Conservation (phyloP, 2,888 invertebrate genomes). For the Ochropleura leucogaster region DNA sequence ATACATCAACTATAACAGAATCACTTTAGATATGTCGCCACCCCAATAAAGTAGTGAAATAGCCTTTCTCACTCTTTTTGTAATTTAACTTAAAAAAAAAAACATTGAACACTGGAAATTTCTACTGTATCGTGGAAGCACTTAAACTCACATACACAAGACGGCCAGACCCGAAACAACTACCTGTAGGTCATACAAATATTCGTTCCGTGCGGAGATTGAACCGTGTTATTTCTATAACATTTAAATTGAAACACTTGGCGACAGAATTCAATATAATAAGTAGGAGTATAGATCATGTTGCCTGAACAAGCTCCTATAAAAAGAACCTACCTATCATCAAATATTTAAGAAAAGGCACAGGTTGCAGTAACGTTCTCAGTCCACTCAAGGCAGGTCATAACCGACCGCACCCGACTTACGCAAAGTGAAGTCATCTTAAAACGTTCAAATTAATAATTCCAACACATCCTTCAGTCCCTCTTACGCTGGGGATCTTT, state of each 20-base stretch:
- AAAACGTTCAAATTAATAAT: conserved; percentile 80
- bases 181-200: no score
- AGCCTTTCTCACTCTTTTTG: no score
- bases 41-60: no score
- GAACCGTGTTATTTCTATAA: no score
- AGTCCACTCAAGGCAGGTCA: conserved; percentile 24
- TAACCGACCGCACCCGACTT: conserved; percentile 35
- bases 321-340: not conserved
- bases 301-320: not conserved
- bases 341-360: conserved; percentile 20
- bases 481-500: conserved; percentile 80
- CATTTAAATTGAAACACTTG: not conserved
- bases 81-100: no score
- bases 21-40: no score
- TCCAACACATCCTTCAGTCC: conserved; percentile 78
- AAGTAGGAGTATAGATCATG: not conserved
- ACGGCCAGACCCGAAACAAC: no score
- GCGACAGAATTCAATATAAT: not conserved
- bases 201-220: no score
- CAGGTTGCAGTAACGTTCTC: conserved; percentile 41
- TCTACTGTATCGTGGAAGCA: no score
- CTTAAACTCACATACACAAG: no score
- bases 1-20: no score
- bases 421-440: conserved; percentile 62
- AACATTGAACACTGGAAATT: no score